Base-by-base conservation (phyloP, 1,140 invertebrate species). In the Psilanteris sp. region DNA sequence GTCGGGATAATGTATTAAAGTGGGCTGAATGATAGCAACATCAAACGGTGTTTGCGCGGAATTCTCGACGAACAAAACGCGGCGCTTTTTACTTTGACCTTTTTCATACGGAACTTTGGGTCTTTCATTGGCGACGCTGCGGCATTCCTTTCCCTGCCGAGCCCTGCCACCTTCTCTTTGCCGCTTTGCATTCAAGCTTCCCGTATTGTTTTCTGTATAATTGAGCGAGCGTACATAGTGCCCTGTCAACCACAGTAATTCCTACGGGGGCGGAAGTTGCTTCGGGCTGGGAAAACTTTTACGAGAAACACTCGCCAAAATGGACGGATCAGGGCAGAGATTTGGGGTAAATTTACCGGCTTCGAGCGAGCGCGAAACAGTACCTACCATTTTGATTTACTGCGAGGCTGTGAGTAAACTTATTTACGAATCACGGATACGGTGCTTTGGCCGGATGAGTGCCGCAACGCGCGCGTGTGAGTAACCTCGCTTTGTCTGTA, bases 151-250 rank as follows among this genome's bases (percentile, higher is more conserved):
- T 52, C 39, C 22, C 55, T 24, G 67, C 67, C 57, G 29, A 55
- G 44, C 41, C 7, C 26, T 34, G 37, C 48, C 67, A 72, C 48
- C 57, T 66, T 67, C 57, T 55, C 61, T 71, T 68, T 57, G 48
- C 48, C 62, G 74, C 43, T 77, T 71, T 71, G 67, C 68, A 71
- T 77, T 66, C 74, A 72, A 72, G 72, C 62, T 59, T 43, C 44
- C 37, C 68, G 79, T 80, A 80, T 80, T 80, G 79, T 80, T 80
- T 80, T 80, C 79, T 72, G 76, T 80, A 80, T 80, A 80, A 80
- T 80, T 77, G 73, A 78, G 73, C 59, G 59, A 68, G 70, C 62
- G 68, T 73, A 78, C 76, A n/a, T n/a, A 71, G 79, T 78, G 48
- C 70, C 76, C 73, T 74, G 79, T 80, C 79, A 80, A 72, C 79